Evolutionary conservation across 2,888 invertebrate genomes (phyloP), one percentile per base, ranked within the genome.

Genomic region (Parascotia fuliginaria): DNA sequence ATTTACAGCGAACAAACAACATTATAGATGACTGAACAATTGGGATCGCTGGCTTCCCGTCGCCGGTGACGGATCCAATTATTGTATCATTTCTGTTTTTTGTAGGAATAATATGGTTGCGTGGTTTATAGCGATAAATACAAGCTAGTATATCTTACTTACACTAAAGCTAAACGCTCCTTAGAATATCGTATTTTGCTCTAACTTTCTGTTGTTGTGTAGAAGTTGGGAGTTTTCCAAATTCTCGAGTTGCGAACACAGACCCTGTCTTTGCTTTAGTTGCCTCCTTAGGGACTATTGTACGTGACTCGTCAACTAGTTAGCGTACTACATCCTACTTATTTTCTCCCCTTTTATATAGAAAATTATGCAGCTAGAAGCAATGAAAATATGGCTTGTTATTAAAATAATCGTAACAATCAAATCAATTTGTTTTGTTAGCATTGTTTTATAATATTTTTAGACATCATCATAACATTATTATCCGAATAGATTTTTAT

Each of bases 261-360:
- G 28, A 22, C 45, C 29, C 36, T 34, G 56, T 32, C 62, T 60
- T 50, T 44, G 38, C 47, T 52, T 55, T 24, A 31, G 42, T 51
- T 36, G 24, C 29, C 42, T 32, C 55, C 48, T 44, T 32, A 46
- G 55, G 56, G 70, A 56, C 47, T 34, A 14, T 48, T 46, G 60
- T 27, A 68, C 64, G 68, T 70, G 70, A 59, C 70, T 66, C 48
- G 55, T 58, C 41, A 32, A 32, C 53, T 61, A 55, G 61, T 70
- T 59, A 54, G 37, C 32, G 32, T 47, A 43, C 43, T 53, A 33
- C 40, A 51, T 70, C 55, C 29, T 22, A 34, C 60, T 55, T 56
- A 59, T 65, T 62, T 55, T 29, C 47, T 31, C 16, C 36, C 29
- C 11, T 34, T 54, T 49, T 12, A 32, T 34, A n/a, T 6, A 43